These are phyloP conservation scores for Pseudochromis fuscus DNA, from an alignment of 2,797 vertebrate species.

Conservation along the genomic window DNA sequence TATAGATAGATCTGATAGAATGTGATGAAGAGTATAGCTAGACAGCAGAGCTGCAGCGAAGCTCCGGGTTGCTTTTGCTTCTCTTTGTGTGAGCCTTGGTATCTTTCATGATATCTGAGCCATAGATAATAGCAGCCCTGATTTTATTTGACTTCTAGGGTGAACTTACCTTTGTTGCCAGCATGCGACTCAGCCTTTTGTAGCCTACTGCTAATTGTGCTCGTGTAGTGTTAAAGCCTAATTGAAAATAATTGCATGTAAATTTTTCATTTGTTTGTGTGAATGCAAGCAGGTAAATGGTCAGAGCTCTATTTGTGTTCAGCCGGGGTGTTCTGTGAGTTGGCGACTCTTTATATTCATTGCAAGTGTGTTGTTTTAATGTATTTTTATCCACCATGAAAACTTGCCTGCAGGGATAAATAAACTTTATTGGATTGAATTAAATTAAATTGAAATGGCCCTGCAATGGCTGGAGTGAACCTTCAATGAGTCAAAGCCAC, in stretches of 20 bases:
- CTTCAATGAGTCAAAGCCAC: slow-evolving; percentile 57
- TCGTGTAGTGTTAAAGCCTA: background rate
- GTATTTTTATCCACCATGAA: slow-evolving; percentile 67
- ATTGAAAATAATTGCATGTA: background rate
- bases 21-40: slow-evolving; percentile 22
- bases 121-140: background rate
- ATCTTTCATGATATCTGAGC: slow-evolving; percentile 4
- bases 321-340: slow-evolving; percentile 16
- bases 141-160: slow-evolving; percentile 13
- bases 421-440: slow-evolving; percentile 75
- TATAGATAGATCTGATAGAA: slow-evolving; percentile 65
- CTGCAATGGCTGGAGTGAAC: slow-evolving; percentile 61
- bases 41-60: slow-evolving; percentile 28
- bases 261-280: background rate
- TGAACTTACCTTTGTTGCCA: background rate
- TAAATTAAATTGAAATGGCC: slow-evolving; percentile 72
- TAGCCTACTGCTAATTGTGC: background rate
- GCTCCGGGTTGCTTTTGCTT: slow-evolving; percentile 36
- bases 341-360: slow-evolving; percentile 50
- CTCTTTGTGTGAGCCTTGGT: slow-evolving; percentile 14
- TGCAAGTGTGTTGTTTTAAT: slow-evolving; percentile 65
- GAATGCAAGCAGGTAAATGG: background rate
- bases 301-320: background rate
- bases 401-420: slow-evolving; percentile 71
- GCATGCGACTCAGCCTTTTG: slow-evolving; percentile 5